Evolutionary conservation across 2,113 vertebrate genomes (phyloP).

Genomic region (Hippocampus zosterae): DNA sequence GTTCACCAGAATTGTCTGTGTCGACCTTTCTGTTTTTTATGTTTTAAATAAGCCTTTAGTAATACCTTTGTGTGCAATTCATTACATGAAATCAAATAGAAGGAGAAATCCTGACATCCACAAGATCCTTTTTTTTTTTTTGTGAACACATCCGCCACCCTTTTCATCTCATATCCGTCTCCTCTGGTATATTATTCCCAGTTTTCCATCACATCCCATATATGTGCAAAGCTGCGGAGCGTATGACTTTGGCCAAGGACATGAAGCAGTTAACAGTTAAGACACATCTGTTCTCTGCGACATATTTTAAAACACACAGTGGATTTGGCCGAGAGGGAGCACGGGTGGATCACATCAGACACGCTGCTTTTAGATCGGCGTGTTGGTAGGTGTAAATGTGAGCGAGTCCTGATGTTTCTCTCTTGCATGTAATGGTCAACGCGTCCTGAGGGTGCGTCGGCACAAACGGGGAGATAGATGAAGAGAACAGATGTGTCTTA

Average conservation of each 20-base stretch:
- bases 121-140: constrained; percentile 7
- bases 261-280: constrained; percentile 38
- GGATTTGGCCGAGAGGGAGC: constrained; percentile 1
- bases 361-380: constrained; percentile 8
- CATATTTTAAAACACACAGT: constrained; percentile 24
- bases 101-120: constrained; percentile 20
- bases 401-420: constrained; percentile 4
- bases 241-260: constrained; percentile 55
- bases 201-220: constrained; percentile 39
- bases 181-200: constrained; percentile 17
- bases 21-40: not conserved
- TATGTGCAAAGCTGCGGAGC: constrained; percentile 28
- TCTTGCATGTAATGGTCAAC: constrained; percentile 22
- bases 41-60: not conserved
- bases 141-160: constrained; percentile 30
- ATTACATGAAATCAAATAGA: not conserved
- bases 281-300: constrained; percentile 25
- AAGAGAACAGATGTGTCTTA: no score
- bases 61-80: not conserved
- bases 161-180: constrained; percentile 27
- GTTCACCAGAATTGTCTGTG: not conserved
- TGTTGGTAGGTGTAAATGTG: constrained; percentile 12
- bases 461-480: constrained; percentile 29
- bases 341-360: not conserved
- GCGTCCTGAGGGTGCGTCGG: constrained; percentile 12